Evolutionary conservation across 1,140 invertebrate genomes (phyloP), one percentile per base, ranked within the genome.

Genomic region (Apis cerana): DNA sequence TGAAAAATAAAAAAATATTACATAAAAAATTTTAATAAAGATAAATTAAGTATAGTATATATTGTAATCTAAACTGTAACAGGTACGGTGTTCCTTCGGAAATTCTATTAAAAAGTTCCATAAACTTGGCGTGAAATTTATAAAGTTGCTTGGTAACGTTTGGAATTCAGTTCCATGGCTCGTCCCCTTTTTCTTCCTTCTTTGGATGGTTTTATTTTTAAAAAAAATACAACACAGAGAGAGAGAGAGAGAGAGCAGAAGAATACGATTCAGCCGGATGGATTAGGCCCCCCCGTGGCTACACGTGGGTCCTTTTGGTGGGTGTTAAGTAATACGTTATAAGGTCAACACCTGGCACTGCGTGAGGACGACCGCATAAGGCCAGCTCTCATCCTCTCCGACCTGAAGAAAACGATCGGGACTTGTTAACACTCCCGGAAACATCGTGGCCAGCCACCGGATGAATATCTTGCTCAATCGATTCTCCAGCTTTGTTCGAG

Each of bases 301-400:
- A 71, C 80, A 84, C 72, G 61, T 84, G 88, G 87, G 80, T 82
- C 82, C 86, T 89, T 92, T 89, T 77, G 85, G 91, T 88, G 88
- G 89, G 90, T 91, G 90, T 92, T 92, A 92, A 92, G 90, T 92
- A 92, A 92, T 92, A 92, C 87, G 91, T 92, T 91, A 92, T 89
- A 83, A 62, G 83, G 85, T 80, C 77, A 92, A 91, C 91, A 92
- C 90, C 91, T 92, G 91, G 91, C 83, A 89, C 82, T 54, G 76
- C 83, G 86, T 78, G 85, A 83, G 85, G 86, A 89, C 77, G 79
- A 86, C 83, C 78, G 62, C 75, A 89, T 89, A 88, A 89, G 33
- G 33, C 33, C 33, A 91, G 87, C 86, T 89, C 80, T 78, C 80
- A 64, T 15, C 85, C 82, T 80, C 83, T 86, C 85, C 61, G 64